phyloP scores from a whole-genome alignment of 2,888 invertebrate genomes.

The Myopa tessellatipennis region DNA sequence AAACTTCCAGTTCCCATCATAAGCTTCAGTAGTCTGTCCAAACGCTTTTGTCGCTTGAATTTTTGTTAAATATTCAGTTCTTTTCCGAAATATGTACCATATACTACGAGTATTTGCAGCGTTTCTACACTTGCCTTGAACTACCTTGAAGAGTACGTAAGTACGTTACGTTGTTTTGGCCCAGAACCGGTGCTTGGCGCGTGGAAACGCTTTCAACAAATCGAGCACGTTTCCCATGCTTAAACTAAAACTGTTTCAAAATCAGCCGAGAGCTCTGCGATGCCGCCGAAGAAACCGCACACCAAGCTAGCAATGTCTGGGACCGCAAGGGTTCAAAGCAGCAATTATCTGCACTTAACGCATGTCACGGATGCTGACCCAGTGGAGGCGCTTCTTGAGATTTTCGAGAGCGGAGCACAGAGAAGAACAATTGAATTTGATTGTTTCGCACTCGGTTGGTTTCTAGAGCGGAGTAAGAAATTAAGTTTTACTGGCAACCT shows the following conservation, averaged over 20 bases:
- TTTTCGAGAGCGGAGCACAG: not conserved
- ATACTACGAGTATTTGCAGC: slow-evolving; percentile 2
- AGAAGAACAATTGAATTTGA: slow-evolving; percentile 26
- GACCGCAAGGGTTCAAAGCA: slow-evolving; percentile 29
- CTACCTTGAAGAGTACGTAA: slow-evolving; percentile 12
- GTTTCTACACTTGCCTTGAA: slow-evolving; percentile 25
- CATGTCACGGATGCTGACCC: slow-evolving; percentile 34
- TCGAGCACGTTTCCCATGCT: slow-evolving; percentile 24
- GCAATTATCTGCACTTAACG: slow-evolving; percentile 37
- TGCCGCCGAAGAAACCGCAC: not conserved
- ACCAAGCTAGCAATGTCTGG: slow-evolving; percentile 15
- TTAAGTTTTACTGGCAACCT: not conserved
- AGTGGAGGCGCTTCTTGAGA: slow-evolving; percentile 30
- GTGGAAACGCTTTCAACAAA: slow-evolving; percentile 25
- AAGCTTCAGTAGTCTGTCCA: not conserved
- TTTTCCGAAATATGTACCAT: too few species aligned
- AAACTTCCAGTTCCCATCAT: slow-evolving; percentile 16
- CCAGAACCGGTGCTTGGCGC: not conserved
- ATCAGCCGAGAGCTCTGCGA: not conserved
- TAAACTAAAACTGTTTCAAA: not conserved
- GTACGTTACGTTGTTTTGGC: slow-evolving; percentile 1
- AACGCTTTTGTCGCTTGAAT: not conserved
- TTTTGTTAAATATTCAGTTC: too few species aligned
- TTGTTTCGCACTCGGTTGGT: slow-evolving; percentile 25
- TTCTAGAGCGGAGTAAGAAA: slow-evolving; percentile 7